Evolutionary conservation across 2,797 vertebrate species (phyloP), one percentile per base, ranked within the genome.

Genomic region (Centropyge bicolor): DNA sequence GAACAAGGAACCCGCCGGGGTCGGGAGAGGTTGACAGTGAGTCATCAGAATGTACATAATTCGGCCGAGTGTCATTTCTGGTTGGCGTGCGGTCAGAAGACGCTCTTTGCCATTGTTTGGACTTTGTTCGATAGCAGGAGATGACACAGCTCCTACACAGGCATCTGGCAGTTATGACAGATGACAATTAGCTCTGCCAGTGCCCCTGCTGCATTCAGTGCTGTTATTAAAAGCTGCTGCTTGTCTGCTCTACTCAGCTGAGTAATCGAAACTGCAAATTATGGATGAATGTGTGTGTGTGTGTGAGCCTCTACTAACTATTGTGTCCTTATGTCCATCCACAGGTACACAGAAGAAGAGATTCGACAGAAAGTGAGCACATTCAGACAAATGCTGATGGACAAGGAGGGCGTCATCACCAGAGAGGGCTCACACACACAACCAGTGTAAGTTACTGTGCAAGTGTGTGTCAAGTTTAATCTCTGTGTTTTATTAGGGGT

Each of bases 361-460:
- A 99, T 99, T 80, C 94, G 93, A 27, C 98, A 99, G 95, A 99
- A 99, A 90, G 98, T 99, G 41, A 97, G 96, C 87, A 99, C 98
- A 0, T 99, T 99, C 90, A 96, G 98, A 80, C 98, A 99, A 78
- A 99, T 99, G 98, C 94, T 99, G 94, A 99, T 99, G 98, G 98
- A 99, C 93, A 99, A 99, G 91, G 98, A 99, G 76, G 98, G 98
- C 0, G 98, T 99, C 41, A 97, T 99, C 87, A 98, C 97, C 88
- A 96, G 97, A 87, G 98, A 98, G 64, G 97, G 98, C 74, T 94
- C 97, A 62, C 95, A 97, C 6, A 94, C 95, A 17, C 95, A 95
- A 74, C 97, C 97, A 51, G 88, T 96, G 98, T 99, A 90, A 98
- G 98, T 96, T 31, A 41, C 60, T 10, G 3, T 10, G 8, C 49